phyloP scores from a whole-genome alignment of 2,888 invertebrate species.

The Dione vanillae region DNA sequence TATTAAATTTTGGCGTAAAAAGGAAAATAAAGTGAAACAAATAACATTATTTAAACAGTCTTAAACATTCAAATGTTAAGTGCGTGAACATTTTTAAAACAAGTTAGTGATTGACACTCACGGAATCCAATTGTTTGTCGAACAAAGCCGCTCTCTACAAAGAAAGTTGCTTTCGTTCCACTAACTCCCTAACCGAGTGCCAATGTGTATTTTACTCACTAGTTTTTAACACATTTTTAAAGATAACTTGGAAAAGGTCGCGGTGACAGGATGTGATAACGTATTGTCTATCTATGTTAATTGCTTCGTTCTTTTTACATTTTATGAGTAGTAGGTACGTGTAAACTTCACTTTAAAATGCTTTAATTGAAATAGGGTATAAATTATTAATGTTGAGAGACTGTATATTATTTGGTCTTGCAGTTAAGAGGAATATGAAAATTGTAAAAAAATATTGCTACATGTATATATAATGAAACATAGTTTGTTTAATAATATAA shows the following conservation, averaged over 20 bases:
- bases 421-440: too few relatives aligned
- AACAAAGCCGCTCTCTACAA: conserved; percentile 51
- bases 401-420: too few relatives aligned
- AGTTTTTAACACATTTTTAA: conserved; percentile 17
- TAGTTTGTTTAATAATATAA: too few relatives aligned
- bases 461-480: too few relatives aligned
- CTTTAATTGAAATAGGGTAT: too few relatives aligned
- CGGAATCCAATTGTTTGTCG: conserved; percentile 50
- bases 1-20: background rate
- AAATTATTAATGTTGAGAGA: too few relatives aligned
- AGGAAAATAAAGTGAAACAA: background rate
- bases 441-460: too few relatives aligned
- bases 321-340: background rate
- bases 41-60: background rate
- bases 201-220: conserved; percentile 30
- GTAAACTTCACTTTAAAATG: background rate
- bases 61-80: conserved; percentile 11
- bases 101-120: conserved; percentile 36
- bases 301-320: conserved; percentile 1
- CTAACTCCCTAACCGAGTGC: conserved; percentile 41
- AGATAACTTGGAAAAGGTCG: conserved; percentile 1
- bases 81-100: conserved; percentile 43
- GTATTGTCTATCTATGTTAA: background rate
- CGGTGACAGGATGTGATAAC: conserved; percentile 17
- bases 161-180: conserved; percentile 53